These are phyloP conservation scores for Cranoglanis bouderius DNA, from an alignment of 2,113 vertebrate species.

Conservation along the genomic window DNA sequence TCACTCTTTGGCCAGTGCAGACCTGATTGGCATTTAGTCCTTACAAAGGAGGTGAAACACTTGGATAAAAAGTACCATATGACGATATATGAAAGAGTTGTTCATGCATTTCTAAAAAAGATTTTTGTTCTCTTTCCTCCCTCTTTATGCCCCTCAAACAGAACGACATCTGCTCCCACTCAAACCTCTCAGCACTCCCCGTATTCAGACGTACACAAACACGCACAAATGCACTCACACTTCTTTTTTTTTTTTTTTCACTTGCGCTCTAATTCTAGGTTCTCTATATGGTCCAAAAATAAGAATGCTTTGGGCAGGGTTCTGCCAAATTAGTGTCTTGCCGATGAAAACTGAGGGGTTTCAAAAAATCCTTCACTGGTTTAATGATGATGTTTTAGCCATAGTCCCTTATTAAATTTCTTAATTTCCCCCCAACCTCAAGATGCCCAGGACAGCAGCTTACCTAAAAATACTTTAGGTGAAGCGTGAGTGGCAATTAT, in stretches of 20 bases:
- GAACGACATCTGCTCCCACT: constrained; percentile 60
- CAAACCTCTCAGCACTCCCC: constrained; percentile 41
- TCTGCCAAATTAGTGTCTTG: constrained; percentile 62
- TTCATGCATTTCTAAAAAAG: constrained; percentile 64
- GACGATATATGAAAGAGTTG: constrained; percentile 64
- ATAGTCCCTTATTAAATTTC: constrained; percentile 72
- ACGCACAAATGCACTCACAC: constrained; percentile 29
- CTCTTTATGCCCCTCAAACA: constrained; percentile 52
- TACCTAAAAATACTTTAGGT: constrained; percentile 71
- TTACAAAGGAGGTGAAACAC: constrained; percentile 60
- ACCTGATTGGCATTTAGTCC: constrained; percentile 58
- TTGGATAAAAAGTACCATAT: constrained; percentile 65
- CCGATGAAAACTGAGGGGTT: constrained; percentile 52
- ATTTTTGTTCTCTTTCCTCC: constrained; percentile 62
- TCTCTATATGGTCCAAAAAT: constrained; percentile 64
- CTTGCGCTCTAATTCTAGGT: constrained; percentile 63
- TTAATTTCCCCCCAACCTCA: constrained; percentile 64
- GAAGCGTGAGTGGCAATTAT: constrained; percentile 72
- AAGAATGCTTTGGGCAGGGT: constrained; percentile 54
- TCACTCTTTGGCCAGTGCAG: constrained; percentile 62
- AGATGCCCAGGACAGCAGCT: constrained; percentile 64
- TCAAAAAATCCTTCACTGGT: constrained; percentile 59
- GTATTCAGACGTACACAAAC: constrained; percentile 43
- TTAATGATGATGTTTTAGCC: constrained; percentile 71
- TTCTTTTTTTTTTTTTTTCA: constrained; percentile 25